Evolutionary conservation across 2,888 invertebrate species (phyloP), one percentile per base, ranked within the genome.

Genomic region (Aphodius sticticus): DNA sequence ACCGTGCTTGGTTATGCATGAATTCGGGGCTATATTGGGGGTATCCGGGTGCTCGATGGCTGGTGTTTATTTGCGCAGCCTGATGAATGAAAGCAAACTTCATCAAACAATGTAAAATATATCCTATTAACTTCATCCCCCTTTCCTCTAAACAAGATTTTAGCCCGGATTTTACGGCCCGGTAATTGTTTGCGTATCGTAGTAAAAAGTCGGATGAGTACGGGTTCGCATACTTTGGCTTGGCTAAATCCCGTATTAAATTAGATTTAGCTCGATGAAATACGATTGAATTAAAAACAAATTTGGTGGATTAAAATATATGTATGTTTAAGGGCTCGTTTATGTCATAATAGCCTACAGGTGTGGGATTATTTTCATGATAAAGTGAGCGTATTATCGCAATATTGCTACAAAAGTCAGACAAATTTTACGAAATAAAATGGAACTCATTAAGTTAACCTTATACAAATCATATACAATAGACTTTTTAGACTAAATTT

Each of bases 131-230:
- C 53, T 53, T 53, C 53, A 12, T 12, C 53, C 53, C 53, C 53
- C 53, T 53, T 53, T 53, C 7, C 53, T 53, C 53, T 1, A 53
- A 53, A 53, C 9, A 53, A 53, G 53, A 53, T 53, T 53, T 53
- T 53, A 53, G 53, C 53, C 12, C 53, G 53, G 53, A 53, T 53
- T 53, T 53, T 53, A 53, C 53, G 53, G 53, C 53, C 12, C 53
- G 53, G 53, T 53, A 53, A 53, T 53, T 53, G 53, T 53, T 53
- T 53, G 53, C 53, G 53, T 53, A 53, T 53, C 53, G 53, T 53
- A 53, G 53, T 53, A 53, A 53, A 53, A 53, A 53, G 53, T 53
- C 53, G 53, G 53, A 53, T 53, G 53, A 53, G 53, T 53, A 12
- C 53, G 2, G 53, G 12, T 2, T 53, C 7, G 53, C 53, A 1